A percentile compares a stretch with the other conserved stretches of the same genome.
Conservation (phyloP, 2,113 vertebrate species). For the Oxyura jamaicensis region DNA sequence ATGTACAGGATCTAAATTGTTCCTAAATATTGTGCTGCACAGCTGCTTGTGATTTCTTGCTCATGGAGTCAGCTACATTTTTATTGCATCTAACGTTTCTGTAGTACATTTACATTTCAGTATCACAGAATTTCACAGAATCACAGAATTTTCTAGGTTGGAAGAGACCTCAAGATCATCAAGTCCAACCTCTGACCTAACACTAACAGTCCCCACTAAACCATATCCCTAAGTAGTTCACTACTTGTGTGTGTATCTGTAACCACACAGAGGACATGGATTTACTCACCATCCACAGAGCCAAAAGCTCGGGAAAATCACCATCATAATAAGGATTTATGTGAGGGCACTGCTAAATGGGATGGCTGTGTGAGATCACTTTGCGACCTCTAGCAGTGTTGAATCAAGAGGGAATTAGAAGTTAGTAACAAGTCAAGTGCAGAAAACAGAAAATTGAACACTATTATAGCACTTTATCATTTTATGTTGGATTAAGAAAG, state of each 20-base stretch:
- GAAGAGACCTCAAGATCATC: too few relatives aligned
- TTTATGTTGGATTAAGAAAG: not conserved
- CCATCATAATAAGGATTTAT: not conserved
- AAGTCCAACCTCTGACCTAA: too few relatives aligned
- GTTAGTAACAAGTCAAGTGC: not conserved
- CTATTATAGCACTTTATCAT: not conserved
- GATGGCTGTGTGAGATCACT: not conserved
- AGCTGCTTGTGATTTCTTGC: not conserved
- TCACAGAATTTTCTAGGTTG: too few relatives aligned
- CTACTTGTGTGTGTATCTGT: not conserved
- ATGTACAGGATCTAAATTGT: accelerated
- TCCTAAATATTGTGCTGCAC: not conserved
- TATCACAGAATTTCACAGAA: too few relatives aligned
- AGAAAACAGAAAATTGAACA: not conserved
- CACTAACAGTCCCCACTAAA: too few relatives aligned
- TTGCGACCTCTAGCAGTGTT: not conserved
- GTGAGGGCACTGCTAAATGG: not conserved
- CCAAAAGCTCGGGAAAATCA: not conserved
- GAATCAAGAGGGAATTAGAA: not conserved
- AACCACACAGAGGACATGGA: not conserved
- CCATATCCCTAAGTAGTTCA: too few relatives aligned
- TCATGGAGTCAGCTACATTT: not conserved
- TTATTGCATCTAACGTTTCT: not conserved
- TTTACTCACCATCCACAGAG: not conserved
- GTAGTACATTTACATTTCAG: not conserved